phyloP scores from a whole-genome alignment of 1,140 invertebrate species.

The Zaprionus kolodkinae region DNA sequence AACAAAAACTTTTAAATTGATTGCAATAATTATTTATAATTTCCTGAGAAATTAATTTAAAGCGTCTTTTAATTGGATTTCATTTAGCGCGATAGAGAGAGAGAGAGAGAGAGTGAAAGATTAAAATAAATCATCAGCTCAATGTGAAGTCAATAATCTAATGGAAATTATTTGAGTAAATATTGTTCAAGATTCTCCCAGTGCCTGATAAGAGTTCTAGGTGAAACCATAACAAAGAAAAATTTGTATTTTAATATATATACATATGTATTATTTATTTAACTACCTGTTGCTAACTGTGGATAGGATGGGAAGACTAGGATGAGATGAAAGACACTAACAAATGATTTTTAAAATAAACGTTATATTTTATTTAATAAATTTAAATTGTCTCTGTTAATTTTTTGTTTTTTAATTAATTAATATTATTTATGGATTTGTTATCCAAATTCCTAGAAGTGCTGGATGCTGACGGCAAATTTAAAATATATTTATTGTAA shows the following conservation, averaged over 20 bases:
- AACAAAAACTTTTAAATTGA: constrained; percentile 5
- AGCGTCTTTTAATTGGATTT: background rate
- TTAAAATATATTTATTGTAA: too few relatives aligned
- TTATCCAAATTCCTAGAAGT: too few relatives aligned
- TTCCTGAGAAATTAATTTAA: constrained; percentile 9
- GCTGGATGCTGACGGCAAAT: too few relatives aligned
- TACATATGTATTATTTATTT: background rate
- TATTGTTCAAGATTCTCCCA: background rate
- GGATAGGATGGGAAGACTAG: background rate
- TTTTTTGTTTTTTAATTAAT: background rate
- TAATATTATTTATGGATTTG: too few relatives aligned
- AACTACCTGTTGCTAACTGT: background rate
- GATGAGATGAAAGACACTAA: background rate
- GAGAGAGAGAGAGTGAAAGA: background rate
- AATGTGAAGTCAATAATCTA: background rate
- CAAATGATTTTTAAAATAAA: background rate
- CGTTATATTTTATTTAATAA: background rate
- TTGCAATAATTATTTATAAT: constrained; percentile 9
- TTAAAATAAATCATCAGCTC: background rate
- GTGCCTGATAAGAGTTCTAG: background rate
- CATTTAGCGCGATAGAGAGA: background rate
- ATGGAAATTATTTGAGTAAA: constrained; percentile 3
- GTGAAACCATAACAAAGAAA: background rate
- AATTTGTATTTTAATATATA: background rate
- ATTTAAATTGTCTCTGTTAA: background rate